A percentile compares a stretch with the other conserved stretches of the same genome.
Evolutionary conservation across 2,113 vertebrate species (phyloP).

Genomic region (Callipepla californica): DNA sequence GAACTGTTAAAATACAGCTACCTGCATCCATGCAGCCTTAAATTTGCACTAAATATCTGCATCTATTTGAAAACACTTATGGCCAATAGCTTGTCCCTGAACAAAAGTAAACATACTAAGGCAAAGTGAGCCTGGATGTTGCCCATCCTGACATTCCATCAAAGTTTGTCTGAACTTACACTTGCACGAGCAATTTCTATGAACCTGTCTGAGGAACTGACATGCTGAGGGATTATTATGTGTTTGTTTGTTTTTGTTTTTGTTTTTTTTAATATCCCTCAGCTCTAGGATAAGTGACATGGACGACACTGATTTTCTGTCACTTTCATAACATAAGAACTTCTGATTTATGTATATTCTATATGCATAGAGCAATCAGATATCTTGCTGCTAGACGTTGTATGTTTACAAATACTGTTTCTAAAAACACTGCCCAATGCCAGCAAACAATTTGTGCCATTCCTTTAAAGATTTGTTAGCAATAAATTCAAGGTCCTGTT

Average conservation of each 20-base stretch:
- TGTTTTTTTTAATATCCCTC: not conserved
- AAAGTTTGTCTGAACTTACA: not conserved
- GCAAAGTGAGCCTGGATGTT: not conserved
- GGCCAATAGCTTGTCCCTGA: not conserved
- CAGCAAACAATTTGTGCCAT: not conserved
- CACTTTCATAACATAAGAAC: not conserved
- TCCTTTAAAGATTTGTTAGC: not conserved
- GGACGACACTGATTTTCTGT: not conserved
- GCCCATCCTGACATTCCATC: not conserved
- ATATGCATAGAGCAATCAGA: not conserved
- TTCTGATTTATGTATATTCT: not conserved
- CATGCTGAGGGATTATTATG: not conserved
- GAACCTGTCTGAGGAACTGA: not conserved
- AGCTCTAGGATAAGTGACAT: not conserved
- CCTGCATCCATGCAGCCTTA: not conserved
- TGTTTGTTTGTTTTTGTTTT: not conserved
- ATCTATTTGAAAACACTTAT: not conserved
- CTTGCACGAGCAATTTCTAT: not conserved
- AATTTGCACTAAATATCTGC: not conserved
- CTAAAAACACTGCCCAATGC: not conserved
- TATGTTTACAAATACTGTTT: not conserved
- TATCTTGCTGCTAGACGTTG: not conserved
- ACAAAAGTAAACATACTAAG: not conserved
- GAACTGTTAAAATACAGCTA: not conserved
- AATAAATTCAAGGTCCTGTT: not conserved